phyloP scores from a whole-genome alignment of 2,113 vertebrate genomes.

The Eupsittula cactorum region DNA sequence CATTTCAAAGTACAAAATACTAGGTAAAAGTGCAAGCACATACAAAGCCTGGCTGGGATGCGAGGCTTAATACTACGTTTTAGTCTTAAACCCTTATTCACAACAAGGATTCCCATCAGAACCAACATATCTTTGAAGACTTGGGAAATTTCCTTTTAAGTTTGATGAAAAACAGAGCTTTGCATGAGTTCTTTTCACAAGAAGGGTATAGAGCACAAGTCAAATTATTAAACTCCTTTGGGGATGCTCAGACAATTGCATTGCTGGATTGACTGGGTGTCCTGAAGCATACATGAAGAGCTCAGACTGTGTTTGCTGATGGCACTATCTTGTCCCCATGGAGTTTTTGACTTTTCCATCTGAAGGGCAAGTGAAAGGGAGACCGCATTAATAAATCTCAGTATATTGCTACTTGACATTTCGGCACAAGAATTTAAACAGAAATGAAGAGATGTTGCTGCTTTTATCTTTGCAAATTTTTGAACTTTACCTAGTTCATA shows the following conservation, averaged over 20 bases:
- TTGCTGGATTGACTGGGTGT: not conserved
- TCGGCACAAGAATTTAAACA: not conserved
- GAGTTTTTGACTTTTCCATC: not conserved
- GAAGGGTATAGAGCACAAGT: not conserved
- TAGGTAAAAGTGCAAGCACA: not conserved
- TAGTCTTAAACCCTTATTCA: not conserved
- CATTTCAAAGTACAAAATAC: not conserved
- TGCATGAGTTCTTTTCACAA: not conserved
- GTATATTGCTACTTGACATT: not conserved
- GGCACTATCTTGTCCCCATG: not conserved
- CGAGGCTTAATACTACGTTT: not conserved
- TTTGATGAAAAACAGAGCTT: constrained; percentile 40
- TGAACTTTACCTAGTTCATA: not conserved
- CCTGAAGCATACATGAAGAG: not conserved
- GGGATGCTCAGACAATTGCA: not conserved
- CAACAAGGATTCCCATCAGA: not conserved
- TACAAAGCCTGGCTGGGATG: constrained; percentile 1
- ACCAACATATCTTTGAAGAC: constrained; percentile 25
- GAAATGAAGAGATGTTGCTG: not conserved
- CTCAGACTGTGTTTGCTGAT: not conserved
- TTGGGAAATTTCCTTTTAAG: constrained; percentile 13
- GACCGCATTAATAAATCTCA: not conserved
- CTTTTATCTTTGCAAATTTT: not conserved
- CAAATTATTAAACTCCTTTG: not conserved
- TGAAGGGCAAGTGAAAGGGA: not conserved